Evolutionary conservation across 2,113 vertebrate species (phyloP), one percentile per base, ranked within the genome.

Genomic region (Pelobates fuscus): DNA sequence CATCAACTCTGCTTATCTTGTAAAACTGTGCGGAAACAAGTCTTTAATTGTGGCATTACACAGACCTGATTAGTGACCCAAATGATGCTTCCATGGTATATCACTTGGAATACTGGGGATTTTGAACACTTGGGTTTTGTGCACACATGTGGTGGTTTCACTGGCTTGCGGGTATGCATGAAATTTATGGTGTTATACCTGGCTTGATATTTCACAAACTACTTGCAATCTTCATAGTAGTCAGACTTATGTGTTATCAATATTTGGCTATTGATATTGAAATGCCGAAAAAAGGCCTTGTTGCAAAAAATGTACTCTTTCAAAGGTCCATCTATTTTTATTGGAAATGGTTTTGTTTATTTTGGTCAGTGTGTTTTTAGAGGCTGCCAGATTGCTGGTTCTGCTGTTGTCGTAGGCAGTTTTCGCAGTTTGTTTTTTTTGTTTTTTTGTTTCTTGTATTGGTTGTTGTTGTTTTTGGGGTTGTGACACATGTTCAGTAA

Each of bases 161-260:
- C 69, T 43, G 37, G 37, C 14, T 26, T 59, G 5, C 23, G 27
- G 52, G 41, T 21, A n/a, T 41, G 8, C 32, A 29, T 14, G 57
- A 37, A 37, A n/a, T 52, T 52, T 58, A 5, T 41, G 11, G 29
- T 5, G 29, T 21, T 59, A 25, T 23, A 24, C 73, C 73, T 77
- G 65, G 73, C 55, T 61, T 67, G 65, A 68, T 68, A 68, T 77
- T 25, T 77, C 73, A 37, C 73, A 11, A 1, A 12, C n/a, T 64
- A 18, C 23, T 3, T 8, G 20, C 62, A 18, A 21, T 57, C 54
- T 57, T 10, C 46, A 32, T 30, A n/a, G 65, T 29, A n/a, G n/a
- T n/a, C n/a, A 52, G 18, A 21, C 23, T 24, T 58, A 12, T 12
- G n/a, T n/a, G n/a, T n/a, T n/a, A n/a, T n/a, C n/a, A n/a, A n/a